phyloP scores from a whole-genome alignment of 2,888 invertebrate genomes.

The Auanema sp. region DNA sequence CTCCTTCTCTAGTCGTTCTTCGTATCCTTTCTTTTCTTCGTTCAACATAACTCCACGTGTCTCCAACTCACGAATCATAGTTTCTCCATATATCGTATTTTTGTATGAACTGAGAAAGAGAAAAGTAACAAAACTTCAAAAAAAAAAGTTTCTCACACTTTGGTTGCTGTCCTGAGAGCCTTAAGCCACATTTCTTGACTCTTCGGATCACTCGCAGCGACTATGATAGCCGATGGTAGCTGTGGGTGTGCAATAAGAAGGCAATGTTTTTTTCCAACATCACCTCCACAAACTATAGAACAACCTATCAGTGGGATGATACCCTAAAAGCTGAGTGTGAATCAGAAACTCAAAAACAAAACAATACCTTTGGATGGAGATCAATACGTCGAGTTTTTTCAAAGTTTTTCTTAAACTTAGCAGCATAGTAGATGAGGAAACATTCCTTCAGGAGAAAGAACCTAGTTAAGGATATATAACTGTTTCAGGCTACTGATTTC shows the following conservation, averaged over 20 bases:
- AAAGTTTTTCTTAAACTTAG: conserved; percentile 41
- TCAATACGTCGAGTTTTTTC: conserved; percentile 51
- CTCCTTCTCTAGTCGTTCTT: conserved; percentile 50
- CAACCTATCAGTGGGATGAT: conserved; percentile 57
- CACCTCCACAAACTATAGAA: conserved; percentile 55
- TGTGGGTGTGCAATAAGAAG: conserved; percentile 56
- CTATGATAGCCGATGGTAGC: conserved; percentile 49
- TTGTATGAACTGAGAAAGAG: conserved; percentile 48
- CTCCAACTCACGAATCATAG: conserved; percentile 49
- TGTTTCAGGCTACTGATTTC: background rate
- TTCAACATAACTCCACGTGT: conserved; percentile 42
- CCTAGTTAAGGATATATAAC: conserved; percentile 44
- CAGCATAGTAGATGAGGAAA: conserved; percentile 66
- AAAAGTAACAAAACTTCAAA: background rate
- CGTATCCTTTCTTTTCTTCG: conserved; percentile 51
- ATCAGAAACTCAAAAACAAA: background rate
- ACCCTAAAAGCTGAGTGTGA: conserved; percentile 31
- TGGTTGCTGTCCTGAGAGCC: conserved; percentile 52
- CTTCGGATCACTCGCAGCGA: conserved; percentile 46
- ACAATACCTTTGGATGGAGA: conserved; percentile 48
- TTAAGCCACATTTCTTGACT: conserved; percentile 52
- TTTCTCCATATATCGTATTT: conserved; percentile 53
- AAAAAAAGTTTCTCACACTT: conserved; percentile 36
- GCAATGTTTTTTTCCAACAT: conserved; percentile 52
- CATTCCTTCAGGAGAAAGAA: conserved; percentile 68